Base-by-base conservation (phyloP, 2,888 invertebrate genomes). In the Lithophane leautieri region DNA sequence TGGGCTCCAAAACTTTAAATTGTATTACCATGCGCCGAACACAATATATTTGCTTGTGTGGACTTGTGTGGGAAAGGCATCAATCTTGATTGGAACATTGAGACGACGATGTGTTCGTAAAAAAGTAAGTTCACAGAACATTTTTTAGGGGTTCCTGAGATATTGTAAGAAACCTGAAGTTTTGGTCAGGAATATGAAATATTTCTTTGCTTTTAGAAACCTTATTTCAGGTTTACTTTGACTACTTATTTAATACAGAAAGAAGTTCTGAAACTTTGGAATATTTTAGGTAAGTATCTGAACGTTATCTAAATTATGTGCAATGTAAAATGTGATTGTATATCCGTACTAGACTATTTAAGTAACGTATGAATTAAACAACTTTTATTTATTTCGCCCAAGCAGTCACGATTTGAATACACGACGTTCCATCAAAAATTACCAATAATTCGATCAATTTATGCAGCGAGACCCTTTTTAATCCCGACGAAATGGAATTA, bases 1-100 rank as follows among this genome's bases (percentile, higher is more conserved):
- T 96, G 96, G 94, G 94, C 92, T 93, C 91, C 91, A 93, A 94
- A 95, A 95, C 95, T 96, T 96, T 96, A 96, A 96, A 96, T 96
- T 96, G 95, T 94, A 95, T 96, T 96, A 94, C 93, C 92, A 91
- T 89, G 91, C 91, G 89, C 90, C 89, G 89, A 93, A 93, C 92
- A 92, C 91, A 94, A 94, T 94, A 92, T 93, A 92, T 93, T 90
- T 89, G 87, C n/a, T n/a, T n/a, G n/a, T n/a, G n/a, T n/a, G n/a
- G 88, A 88, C 85, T 88, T 89, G 78, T 89, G 86, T 83, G 85
- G 84, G 70, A 81, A 77, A 87, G 81, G 89, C 90, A 92, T 92
- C 91, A 92, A 90, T 92, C 91, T 93, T 92, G 60, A 81, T 81
- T 70, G 79, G 42, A 50, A 79, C 34, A 68, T 70, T 40, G 52